Evolutionary conservation across 2,888 invertebrate genomes (phyloP).

Genomic region (Endotricha flammealis): DNA sequence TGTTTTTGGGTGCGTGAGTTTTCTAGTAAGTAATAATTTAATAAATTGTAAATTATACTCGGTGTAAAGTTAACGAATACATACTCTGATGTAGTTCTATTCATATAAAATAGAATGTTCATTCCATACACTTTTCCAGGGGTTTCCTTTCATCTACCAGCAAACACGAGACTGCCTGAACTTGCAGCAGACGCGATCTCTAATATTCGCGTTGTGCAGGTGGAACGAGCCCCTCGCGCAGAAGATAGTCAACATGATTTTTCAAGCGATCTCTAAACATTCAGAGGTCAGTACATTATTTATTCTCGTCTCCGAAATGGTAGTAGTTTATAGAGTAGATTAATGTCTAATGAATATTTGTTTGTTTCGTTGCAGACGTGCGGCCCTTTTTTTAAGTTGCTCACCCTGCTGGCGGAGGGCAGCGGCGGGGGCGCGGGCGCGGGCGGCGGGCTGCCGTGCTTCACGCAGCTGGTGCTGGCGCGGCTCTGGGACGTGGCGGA

Average conservation of each 20-base stretch:
- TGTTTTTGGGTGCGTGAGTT: no score
- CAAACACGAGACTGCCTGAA: constrained; percentile 96
- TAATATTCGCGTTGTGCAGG: constrained; percentile 93
- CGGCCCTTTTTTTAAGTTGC: constrained; percentile 94
- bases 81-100: no score
- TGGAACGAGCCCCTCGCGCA: constrained; percentile 94
- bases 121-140: no score
- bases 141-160: constrained; percentile 95
- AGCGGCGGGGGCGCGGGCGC: constrained; percentile 76
- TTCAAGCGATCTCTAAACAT: constrained; percentile 93
- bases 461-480: constrained; percentile 91
- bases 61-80: no score
- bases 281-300: constrained; percentile 81
- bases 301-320: no score
- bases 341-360: not conserved
- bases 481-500: constrained; percentile 94
- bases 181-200: constrained; percentile 92
- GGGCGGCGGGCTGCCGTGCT: constrained; percentile 90
- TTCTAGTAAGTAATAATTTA: no score
- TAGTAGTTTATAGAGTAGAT: no score
- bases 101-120: no score
- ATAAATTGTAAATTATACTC: no score
- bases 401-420: constrained; percentile 91
- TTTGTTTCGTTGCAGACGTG: constrained; percentile 78
- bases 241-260: constrained; percentile 93